These are phyloP conservation scores for Catamblyrhynchus diadema DNA, from an alignment of 2,797 vertebrate genomes.

Conservation along the genomic window DNA sequence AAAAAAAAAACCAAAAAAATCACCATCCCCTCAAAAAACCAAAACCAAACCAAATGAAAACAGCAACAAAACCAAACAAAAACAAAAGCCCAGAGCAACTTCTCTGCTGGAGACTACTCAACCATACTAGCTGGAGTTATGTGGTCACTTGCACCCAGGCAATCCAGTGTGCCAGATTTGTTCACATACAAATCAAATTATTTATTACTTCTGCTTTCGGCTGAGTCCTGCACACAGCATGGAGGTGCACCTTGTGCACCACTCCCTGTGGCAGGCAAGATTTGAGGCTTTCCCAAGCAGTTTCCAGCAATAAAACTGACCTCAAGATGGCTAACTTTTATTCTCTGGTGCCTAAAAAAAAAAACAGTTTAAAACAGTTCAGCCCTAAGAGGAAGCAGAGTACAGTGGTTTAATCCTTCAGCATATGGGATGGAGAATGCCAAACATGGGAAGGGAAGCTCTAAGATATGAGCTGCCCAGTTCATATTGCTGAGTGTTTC, in stretches of 20 bases:
- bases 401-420: not conserved
- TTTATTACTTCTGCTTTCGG: not conserved
- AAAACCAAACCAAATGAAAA: not conserved
- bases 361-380: not conserved
- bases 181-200: not conserved
- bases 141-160: not conserved
- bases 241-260: fast-evolving
- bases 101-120: not conserved
- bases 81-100: not conserved
- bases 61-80: no score
- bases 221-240: not conserved
- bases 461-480: not conserved
- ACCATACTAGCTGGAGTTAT: not conserved
- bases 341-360: not conserved
- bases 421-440: not conserved
- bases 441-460: not conserved
- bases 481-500: not conserved
- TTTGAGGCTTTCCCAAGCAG: not conserved
- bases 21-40: no score
- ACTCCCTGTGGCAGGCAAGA: not conserved
- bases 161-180: not conserved
- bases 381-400: not conserved
- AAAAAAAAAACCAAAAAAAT: no score
- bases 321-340: not conserved
- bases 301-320: not conserved